Base-by-base conservation (phyloP, 2,888 invertebrate genomes). In the Netelia melanura region DNA sequence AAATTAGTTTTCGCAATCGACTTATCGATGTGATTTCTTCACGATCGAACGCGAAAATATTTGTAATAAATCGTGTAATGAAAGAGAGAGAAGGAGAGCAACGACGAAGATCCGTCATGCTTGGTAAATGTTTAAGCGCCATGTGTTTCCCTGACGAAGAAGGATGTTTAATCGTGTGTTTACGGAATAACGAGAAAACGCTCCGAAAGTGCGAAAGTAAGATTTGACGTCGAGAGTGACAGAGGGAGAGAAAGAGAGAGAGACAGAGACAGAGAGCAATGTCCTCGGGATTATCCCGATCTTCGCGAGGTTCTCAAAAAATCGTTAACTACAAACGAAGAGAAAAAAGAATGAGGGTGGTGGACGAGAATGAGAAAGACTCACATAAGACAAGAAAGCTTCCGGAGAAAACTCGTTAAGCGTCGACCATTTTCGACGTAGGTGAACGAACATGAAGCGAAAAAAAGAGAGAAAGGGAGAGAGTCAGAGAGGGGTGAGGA, bases 321-420 rank as follows among this genome's bases (percentile, higher is more conserved):
- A 64, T 77, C 72, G 77, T 81, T 84, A 72, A 81, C 72, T 17
- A 58, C 9, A 17, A 21, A 21, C 21, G 5, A 10, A 48, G 30
- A 72, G 58, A 61, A 11, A 72, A 54, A 44, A 38, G 30, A 10
- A 38, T n/a, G 58, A 48, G 61, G 6, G 25, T 30, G 65, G 0
- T 30, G 30, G 30, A 2, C 5, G 3, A 30, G 30, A 30, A 30
- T 30, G 30, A 5, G 6, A 30, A 30, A 30, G 30, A 30, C 30
- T 30, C 30, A 30, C 30, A 30, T 30, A 30, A 30, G 54, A 70
- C 38, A 75, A 70, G 67, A 76, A 71, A 75, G 61, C 52, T 71
- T 71, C 62, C 43, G 70, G 62, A 61, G 54, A 70, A 80, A 80
- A 76, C 80, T 76, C 67, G 70, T 80, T 80, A 80, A 71, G 44